These are phyloP conservation scores for Antheraea mylitta DNA, from an alignment of 1,140 invertebrate species.

Conservation along the genomic window DNA sequence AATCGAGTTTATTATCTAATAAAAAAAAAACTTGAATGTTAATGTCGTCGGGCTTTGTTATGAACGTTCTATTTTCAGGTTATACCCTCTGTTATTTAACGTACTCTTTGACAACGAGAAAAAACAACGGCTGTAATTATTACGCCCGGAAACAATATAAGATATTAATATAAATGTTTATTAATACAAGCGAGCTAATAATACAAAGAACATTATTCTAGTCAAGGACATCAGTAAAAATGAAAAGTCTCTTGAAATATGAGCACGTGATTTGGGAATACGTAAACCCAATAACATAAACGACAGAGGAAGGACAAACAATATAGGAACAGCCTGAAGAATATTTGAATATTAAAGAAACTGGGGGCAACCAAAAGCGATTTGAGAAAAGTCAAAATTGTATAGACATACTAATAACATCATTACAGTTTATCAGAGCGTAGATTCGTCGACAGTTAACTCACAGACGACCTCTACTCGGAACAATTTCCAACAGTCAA, in stretches of 20 bases:
- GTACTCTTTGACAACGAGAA: background rate
- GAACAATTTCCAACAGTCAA: slow-evolving; percentile 55
- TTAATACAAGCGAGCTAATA: background rate
- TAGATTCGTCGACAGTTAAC: slow-evolving; percentile 14
- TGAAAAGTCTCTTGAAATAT: no score
- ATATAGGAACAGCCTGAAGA: no score
- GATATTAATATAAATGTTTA: background rate
- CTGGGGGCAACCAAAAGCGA: no score
- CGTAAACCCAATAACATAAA: no score
- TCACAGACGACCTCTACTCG: slow-evolving; percentile 43
- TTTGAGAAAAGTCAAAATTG: no score
- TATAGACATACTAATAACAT: slow-evolving; percentile 8
- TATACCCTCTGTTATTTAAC: background rate
- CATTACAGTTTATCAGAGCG: slow-evolving; percentile 15
- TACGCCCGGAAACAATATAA: background rate
- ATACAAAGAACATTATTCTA: background rate
- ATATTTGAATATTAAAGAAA: no score
- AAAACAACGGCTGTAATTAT: background rate
- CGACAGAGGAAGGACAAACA: no score
- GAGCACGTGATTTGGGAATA: no score
- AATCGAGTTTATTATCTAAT: slow-evolving; percentile 5
- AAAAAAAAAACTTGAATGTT: background rate
- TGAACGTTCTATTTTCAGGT: background rate
- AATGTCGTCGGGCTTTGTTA: background rate
- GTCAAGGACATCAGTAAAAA: background rate